Evolutionary conservation across 2,113 vertebrate species (phyloP).

Genomic region (Siniperca chuatsi): DNA sequence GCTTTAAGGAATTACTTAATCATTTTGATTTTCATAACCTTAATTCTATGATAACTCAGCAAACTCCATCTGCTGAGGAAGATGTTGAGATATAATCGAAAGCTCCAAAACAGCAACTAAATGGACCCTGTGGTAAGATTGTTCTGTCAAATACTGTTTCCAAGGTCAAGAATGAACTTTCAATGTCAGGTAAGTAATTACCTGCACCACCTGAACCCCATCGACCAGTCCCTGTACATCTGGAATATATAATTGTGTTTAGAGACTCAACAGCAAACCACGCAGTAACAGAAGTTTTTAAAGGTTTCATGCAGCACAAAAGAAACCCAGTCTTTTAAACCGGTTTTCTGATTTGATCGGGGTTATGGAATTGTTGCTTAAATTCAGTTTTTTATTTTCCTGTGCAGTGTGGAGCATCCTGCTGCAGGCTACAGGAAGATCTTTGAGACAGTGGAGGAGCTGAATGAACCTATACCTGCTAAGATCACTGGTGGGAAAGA

Average conservation of each 20-base stretch:
- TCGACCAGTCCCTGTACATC: background rate
- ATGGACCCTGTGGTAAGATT: background rate
- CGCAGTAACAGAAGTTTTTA: background rate
- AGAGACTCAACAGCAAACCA: no score
- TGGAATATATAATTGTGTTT: background rate
- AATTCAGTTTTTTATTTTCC: background rate
- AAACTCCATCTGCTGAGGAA: background rate
- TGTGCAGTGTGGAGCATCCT: conserved; percentile 92
- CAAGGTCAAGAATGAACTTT: background rate
- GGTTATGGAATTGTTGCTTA: background rate
- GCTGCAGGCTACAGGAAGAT: conserved; percentile 95
- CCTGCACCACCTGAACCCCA: background rate
- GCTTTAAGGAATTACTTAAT: background rate
- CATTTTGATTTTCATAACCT: background rate
- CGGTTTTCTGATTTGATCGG: background rate
- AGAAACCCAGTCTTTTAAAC: background rate
- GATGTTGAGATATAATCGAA: background rate
- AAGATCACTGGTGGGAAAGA: conserved; percentile 83
- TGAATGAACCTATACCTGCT: conserved; percentile 90
- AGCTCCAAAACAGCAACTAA: background rate
- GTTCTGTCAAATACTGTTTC: background rate
- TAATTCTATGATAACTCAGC: background rate
- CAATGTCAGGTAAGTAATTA: background rate
- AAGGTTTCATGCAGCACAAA: background rate
- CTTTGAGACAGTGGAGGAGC: conserved; percentile 95